A percentile compares a stretch with the other conserved stretches of the same genome.
Evolutionary conservation across 1,140 invertebrate species (phyloP).

Genomic region (Chironomus tepperi): DNA sequence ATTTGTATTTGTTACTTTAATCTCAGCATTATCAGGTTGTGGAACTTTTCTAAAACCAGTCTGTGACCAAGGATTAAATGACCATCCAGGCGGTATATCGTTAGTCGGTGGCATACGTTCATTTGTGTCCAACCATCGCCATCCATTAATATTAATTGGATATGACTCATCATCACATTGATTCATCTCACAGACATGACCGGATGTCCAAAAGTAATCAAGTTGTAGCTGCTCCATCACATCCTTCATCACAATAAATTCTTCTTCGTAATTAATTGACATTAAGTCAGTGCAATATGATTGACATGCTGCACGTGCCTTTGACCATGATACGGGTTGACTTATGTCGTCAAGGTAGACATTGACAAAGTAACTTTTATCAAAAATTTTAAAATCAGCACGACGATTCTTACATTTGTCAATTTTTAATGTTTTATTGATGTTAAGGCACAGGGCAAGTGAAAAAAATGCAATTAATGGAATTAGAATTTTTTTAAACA

Average conservation of each 20-base stretch:
- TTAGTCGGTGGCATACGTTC: background rate
- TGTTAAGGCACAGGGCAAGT: too few species aligned
- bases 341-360: background rate
- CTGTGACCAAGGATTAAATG: background rate
- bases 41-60: background rate
- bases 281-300: background rate
- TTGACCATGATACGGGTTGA: background rate
- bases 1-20: background rate
- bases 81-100: background rate
- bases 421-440: too few species aligned
- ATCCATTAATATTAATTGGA: background rate
- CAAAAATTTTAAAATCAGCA: background rate
- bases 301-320: background rate
- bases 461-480: too few species aligned
- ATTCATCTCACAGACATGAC: background rate
- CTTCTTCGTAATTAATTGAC: background rate
- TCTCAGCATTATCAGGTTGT: conserved; percentile 11
- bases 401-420: background rate
- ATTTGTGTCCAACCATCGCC: background rate
- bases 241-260: background rate
- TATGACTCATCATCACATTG: background rate
- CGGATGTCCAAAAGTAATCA: conserved; percentile 15
- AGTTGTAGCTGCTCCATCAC: background rate
- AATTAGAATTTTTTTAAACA: too few species aligned
- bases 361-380: background rate